These are phyloP conservation scores for Synergus gifuensis DNA, from an alignment of 2,888 invertebrate species.

Conservation along the genomic window DNA sequence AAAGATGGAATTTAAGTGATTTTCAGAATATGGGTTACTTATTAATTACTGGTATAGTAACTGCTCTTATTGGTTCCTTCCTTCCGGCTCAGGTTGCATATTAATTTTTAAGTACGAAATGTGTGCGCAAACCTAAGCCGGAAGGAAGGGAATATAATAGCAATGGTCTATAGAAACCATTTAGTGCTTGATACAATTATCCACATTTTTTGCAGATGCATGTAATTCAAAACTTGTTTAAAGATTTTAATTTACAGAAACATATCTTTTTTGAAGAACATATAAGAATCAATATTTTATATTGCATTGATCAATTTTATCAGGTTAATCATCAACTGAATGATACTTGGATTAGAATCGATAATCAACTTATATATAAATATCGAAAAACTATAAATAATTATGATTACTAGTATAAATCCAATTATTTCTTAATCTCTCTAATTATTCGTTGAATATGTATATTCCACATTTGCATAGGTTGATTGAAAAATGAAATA, in stretches of 20 bases:
- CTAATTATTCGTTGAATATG: not conserved
- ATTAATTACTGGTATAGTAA: not conserved
- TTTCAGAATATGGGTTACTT: not conserved
- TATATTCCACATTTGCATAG: not conserved
- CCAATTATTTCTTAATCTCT: not conserved
- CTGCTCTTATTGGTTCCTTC: not conserved
- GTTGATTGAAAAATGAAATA: not conserved
- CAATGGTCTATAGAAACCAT: too few species aligned
- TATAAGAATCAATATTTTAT: not conserved
- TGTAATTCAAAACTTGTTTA: too few species aligned
- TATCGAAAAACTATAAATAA: too few species aligned
- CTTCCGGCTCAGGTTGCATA: not conserved
- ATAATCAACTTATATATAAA: too few species aligned
- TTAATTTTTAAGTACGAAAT: not conserved
- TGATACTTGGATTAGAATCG: too few species aligned
- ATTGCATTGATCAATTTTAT: too few species aligned
- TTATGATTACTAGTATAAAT: too few species aligned
- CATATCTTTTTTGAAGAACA: too few species aligned
- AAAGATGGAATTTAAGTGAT: not conserved
- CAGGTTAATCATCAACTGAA: too few species aligned
- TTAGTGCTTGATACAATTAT: too few species aligned
- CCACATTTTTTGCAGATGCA: not conserved
- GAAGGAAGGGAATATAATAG: not conserved
- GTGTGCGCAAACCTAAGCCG: not conserved
- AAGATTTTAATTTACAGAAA: too few species aligned